Evolutionary conservation across 2,888 invertebrate genomes (phyloP).

Genomic region (Pogonocherus hispidulus): DNA sequence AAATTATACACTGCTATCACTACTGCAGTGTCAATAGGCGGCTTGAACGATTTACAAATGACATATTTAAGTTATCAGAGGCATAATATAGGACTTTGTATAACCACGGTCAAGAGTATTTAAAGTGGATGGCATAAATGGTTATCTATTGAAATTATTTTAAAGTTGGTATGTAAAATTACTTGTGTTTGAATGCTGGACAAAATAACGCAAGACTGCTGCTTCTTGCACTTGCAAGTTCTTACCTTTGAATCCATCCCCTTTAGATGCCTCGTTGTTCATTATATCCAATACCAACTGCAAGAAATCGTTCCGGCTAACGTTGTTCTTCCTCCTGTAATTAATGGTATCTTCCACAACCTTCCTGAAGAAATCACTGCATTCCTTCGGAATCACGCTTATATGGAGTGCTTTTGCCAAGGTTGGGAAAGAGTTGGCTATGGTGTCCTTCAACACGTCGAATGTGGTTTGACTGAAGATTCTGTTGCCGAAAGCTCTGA

Average conservation of each 20-base stretch:
- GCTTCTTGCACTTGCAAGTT: neutral
- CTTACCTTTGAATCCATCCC: neutral
- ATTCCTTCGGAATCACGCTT: conserved; percentile 40
- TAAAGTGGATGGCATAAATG: no score
- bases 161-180: neutral
- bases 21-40: no score
- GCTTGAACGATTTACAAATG: no score
- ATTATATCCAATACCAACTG: conserved; percentile 66
- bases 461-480: neutral
- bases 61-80: no score
- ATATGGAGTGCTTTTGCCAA: neutral
- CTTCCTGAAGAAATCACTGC: conserved; percentile 66
- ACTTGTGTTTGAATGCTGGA: no score
- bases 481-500: conserved; percentile 55
- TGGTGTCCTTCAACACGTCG: neutral
- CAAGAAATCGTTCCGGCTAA: conserved; percentile 70
- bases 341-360: conserved; percentile 66
- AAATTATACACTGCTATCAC: no score
- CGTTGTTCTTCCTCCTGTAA: conserved; percentile 66
- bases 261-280: conserved; percentile 16
- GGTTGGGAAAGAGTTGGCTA: neutral
- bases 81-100: no score
- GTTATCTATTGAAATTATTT: neutral
- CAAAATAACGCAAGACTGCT: neutral
- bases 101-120: no score